Evolutionary conservation across 1,140 invertebrate species (phyloP), one percentile per base, ranked within the genome.

Genomic region (Drosophila pandora): DNA sequence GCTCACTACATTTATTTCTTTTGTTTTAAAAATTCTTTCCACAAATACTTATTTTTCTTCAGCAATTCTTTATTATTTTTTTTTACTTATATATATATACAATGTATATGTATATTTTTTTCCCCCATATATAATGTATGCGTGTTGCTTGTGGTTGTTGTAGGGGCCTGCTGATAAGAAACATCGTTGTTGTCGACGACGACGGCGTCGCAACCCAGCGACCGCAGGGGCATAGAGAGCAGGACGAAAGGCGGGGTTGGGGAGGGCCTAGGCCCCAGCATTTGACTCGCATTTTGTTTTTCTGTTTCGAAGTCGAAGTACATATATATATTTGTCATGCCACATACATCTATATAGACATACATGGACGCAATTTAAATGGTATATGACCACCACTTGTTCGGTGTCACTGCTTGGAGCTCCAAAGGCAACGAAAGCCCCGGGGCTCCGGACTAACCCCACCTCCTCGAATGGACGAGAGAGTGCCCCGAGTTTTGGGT

Each of bases 21-120:
- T 85, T 85, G 82, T 85, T 87, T 85, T 85, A 50, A 64, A 64
- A 85, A 85, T 81, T 85, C 78, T 82, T 68, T 30, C 49, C 69
- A 52, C 53, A 70, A 61, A 49, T 50, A 47, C 74, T 75, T 75
- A 60, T 82, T 61, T 76, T 69, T 83, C 63, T 56, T 74, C 67
- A 65, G 59, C 69, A 79, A 58, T 37, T 68, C 45, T 79, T 68
- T 73, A 39, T 50, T 71, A 62, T 63, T 70, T 32, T 60, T 59
- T 56, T 57, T 8, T 30, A 1, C 25, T 3, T 5, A 6, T 30
- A 30, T 32, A 10, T 32, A 32, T 37, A 2, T 10, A 7, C 30
- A 10, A 17, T 17, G 17, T 9, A 10, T 32, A 8, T 32, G 32
- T 10, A 32, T 37, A 57, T 63, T 28, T 60, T 73, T 56, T 60